Base-by-base conservation (phyloP, 1,140 invertebrate species). In the Caligus rogercresseyi region DNA sequence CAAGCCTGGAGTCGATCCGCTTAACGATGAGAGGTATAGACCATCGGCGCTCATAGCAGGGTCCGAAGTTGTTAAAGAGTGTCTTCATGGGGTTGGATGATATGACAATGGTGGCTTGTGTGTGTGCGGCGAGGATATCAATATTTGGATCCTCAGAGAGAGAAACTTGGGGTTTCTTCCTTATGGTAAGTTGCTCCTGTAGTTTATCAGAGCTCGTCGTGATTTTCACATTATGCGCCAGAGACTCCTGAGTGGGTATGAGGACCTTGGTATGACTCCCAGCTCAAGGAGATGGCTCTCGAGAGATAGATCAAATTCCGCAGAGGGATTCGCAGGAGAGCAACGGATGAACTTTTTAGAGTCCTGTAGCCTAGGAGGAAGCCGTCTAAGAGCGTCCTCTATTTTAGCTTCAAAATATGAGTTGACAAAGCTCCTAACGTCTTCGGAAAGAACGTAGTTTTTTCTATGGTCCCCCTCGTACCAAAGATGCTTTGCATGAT, bases 1-100 rank as follows among this genome's bases (percentile, higher is more conserved):
- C 31, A 7, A 43, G 7, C n/a, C n/a, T 43, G n/a, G 31, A 43
- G n/a, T 43, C 31, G 7, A 43, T 43, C n/a, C n/a, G 7, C n/a
- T 43, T 43, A 7, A 56, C 54, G 14, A 56, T 21, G 15, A 56
- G 24, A 21, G 54, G 54, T 16, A 56, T 56, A 4, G n/a, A 20
- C 54, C 54, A 56, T 21, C 20, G 19, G 19, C 54, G 1, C n/a
- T 56, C 54, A 25, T 3, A 56, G 16, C 2, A 21, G 18, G 54
- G 54, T 18, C 54, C 54, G 24, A 56, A 56, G 24, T 56, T 56
- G 54, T 56, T 25, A 18, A 56, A 56, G n/a, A 56, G 15, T n/a
- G 19, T 21, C 14, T 56, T 56, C 16, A 56, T n/a, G 54, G 54
- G 19, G 3, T 18, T 56, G n/a, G 24, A 21, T 3, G 54, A 56